A percentile compares a stretch with the other conserved stretches of the same genome.
These are phyloP conservation scores for Hypolimnas misippus DNA, from an alignment of 2,888 invertebrate genomes.

Conservation along the genomic window DNA sequence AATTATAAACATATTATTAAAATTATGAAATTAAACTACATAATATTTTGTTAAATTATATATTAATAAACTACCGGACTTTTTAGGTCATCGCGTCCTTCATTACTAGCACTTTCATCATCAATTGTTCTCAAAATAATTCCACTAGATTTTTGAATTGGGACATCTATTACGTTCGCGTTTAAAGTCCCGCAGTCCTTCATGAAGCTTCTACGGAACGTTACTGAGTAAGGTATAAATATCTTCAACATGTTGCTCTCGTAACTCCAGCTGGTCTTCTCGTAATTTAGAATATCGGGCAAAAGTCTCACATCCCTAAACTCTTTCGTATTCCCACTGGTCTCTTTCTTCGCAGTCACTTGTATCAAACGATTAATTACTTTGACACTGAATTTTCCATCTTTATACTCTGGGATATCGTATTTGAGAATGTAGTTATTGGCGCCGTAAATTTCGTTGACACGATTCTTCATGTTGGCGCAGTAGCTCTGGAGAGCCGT, in stretches of 20 bases:
- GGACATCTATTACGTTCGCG: slow-evolving; percentile 1
- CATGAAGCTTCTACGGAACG: neutral
- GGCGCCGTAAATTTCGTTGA: slow-evolving; percentile 20
- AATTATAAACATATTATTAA: too few species aligned
- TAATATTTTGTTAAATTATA: too few species aligned
- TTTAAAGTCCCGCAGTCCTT: slow-evolving; percentile 7
- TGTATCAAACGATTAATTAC: slow-evolving; percentile 15
- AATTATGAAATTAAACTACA: neutral
- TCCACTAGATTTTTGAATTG: neutral
- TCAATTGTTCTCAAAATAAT: too few species aligned
- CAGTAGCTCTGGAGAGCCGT: neutral
- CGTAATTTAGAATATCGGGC: slow-evolving; percentile 14
- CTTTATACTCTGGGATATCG: slow-evolving; percentile 11
- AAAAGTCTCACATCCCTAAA: slow-evolving; percentile 24
- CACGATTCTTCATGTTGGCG: neutral
- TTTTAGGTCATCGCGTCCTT: too few species aligned
- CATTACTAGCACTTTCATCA: neutral
- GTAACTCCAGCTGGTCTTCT: slow-evolving; percentile 18
- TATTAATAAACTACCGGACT: neutral
- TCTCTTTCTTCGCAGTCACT: slow-evolving; percentile 5
- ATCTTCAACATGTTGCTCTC: slow-evolving; percentile 9
- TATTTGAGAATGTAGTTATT: slow-evolving; percentile 26
- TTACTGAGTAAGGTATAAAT: slow-evolving; percentile 11
- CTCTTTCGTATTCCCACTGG: neutral
- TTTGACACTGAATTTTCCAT: slow-evolving; percentile 18